Percentiles rank a stretch among this genome's conserved stretches.
phyloP scores from a whole-genome alignment of 2,888 invertebrate genomes.

The Hetaerina titia region DNA sequence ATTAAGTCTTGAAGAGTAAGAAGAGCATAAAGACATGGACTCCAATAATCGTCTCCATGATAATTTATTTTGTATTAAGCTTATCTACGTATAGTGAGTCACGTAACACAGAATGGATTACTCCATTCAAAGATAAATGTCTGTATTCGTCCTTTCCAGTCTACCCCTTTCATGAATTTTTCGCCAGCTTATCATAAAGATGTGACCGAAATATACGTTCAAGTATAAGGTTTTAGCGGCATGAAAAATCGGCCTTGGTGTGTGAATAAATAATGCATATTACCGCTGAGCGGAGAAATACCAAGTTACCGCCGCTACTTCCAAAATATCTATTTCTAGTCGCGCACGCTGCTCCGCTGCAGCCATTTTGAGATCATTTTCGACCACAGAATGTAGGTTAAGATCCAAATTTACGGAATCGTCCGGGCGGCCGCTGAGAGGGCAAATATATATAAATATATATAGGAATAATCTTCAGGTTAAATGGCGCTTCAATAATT shows the following conservation, averaged over 20 bases:
- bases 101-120: neutral
- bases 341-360: neutral
- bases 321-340: neutral
- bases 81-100: neutral
- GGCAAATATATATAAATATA: neutral
- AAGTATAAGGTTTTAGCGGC: neutral
- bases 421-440: neutral
- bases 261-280: neutral
- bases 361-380: neutral
- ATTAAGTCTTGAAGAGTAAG: too few relatives aligned
- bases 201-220: neutral
- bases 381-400: slow-evolving; percentile 29
- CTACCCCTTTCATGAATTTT: neutral
- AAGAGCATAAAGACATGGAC: too few relatives aligned
- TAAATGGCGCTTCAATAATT: slow-evolving; percentile 16
- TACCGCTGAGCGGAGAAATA: neutral
- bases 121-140: neutral
- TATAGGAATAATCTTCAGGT: slow-evolving; percentile 14
- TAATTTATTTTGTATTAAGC: neutral
- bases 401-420: slow-evolving; percentile 15
- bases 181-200: neutral
- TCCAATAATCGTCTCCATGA: neutral
- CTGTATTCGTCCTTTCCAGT: neutral
- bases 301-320: neutral
- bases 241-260: neutral